A percentile compares a stretch with the other conserved stretches of the same genome.
phyloP scores from a whole-genome alignment of 1,140 invertebrate species.

The Zaprionus capensis region DNA sequence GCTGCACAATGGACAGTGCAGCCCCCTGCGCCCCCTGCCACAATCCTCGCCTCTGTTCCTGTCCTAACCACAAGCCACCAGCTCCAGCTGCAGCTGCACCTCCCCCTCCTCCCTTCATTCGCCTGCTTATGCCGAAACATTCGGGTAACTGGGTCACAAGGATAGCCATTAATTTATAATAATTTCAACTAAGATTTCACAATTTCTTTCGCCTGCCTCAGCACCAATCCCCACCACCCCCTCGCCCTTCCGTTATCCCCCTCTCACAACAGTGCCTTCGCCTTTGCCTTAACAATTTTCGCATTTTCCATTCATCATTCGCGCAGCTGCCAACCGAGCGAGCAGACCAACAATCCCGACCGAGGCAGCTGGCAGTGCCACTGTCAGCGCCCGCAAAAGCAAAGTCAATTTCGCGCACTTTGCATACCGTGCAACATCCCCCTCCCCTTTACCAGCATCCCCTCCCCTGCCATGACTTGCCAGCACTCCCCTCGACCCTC shows the following conservation, averaged over 20 bases:
- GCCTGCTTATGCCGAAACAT: constrained; percentile 62
- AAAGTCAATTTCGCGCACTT: constrained; percentile 82
- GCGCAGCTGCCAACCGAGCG: constrained; percentile 26
- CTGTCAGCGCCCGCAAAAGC: constrained; percentile 79
- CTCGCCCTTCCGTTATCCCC: background rate
- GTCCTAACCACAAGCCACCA: no score
- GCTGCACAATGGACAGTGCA: constrained; percentile 57
- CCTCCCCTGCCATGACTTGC: background rate
- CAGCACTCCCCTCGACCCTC: constrained; percentile 12
- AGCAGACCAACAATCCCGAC: constrained; percentile 18
- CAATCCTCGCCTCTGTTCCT: background rate
- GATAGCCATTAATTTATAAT: constrained; percentile 84
- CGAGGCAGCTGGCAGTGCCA: constrained; percentile 50
- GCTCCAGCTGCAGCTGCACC: background rate
- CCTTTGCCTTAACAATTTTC: constrained; percentile 73
- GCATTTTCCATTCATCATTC: constrained; percentile 81
- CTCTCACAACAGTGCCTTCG: background rate
- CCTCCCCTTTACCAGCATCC: background rate
- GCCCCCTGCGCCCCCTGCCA: constrained; percentile 21
- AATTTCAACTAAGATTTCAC: constrained; percentile 81
- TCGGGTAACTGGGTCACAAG: constrained; percentile 80
- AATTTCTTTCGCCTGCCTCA: constrained; percentile 64
- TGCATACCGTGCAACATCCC: constrained; percentile 53
- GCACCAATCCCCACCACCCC: no score
- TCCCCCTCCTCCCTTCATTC: constrained; percentile 5